Conservation (phyloP, 2,113 vertebrate species). For the Podarcis cretensis region DNA sequence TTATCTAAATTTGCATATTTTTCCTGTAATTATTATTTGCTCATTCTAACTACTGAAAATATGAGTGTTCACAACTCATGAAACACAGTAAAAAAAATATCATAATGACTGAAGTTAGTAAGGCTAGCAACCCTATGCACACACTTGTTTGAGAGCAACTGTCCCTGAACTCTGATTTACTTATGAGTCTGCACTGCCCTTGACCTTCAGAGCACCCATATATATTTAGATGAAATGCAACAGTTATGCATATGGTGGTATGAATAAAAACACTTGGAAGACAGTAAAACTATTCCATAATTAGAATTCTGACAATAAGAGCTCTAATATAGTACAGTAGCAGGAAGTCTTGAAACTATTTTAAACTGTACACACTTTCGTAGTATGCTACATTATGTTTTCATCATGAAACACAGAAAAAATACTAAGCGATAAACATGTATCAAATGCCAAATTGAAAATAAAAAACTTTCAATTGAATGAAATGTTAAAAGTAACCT, state of each 20-base stretch:
- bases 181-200: background rate
- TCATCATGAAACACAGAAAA: background rate
- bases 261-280: background rate
- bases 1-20: background rate
- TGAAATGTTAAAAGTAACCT: constrained; percentile 84
- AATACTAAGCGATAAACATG: background rate
- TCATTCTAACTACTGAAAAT: background rate
- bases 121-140: background rate
- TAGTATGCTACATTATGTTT: constrained; percentile 4
- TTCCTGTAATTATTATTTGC: background rate
- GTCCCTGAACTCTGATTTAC: background rate
- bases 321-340: background rate
- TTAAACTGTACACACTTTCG: background rate
- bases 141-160: background rate
- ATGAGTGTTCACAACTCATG: background rate
- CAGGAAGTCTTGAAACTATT: background rate
- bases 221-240: background rate
- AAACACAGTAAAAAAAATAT: background rate
- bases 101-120: background rate
- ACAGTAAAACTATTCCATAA: background rate
- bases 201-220: background rate
- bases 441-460: background rate
- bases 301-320: background rate
- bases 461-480: constrained; percentile 28
- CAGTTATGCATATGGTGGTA: background rate